These are phyloP conservation scores for Microchrysa polita DNA, from an alignment of 2,888 invertebrate genomes.

Conservation along the genomic window DNA sequence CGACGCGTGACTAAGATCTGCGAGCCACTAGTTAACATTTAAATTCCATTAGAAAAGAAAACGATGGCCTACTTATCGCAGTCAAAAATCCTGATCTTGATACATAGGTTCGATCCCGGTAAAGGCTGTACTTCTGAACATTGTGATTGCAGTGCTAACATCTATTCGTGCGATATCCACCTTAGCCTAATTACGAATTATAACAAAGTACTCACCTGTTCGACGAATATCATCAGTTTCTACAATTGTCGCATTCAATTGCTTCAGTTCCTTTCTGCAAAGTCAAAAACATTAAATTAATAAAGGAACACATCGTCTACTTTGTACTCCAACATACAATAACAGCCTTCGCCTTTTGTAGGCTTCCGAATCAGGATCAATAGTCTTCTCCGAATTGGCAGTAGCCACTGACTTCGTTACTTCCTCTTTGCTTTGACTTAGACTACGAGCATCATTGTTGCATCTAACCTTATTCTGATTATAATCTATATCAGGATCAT, in stretches of 20 bases:
- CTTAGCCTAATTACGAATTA: too few relatives aligned
- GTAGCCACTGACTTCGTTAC: not conserved
- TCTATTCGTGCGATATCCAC: too few relatives aligned
- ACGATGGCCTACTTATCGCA: too few relatives aligned
- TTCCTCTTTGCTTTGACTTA: not conserved
- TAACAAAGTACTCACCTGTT: slow-evolving; percentile 53
- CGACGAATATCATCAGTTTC: slow-evolving; percentile 58
- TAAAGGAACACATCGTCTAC: too few relatives aligned
- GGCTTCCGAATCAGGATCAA: not conserved
- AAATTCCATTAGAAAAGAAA: too few relatives aligned
- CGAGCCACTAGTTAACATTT: too few relatives aligned
- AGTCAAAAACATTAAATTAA: slow-evolving; percentile 18
- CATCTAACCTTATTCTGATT: slow-evolving; percentile 39
- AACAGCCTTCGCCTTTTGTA: slow-evolving; percentile 57
- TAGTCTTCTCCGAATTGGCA: not conserved
- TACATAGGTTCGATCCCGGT: too few relatives aligned
- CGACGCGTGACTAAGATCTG: too few relatives aligned
- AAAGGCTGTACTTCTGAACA: too few relatives aligned
- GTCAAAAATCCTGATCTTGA: too few relatives aligned
- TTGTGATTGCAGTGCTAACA: too few relatives aligned
- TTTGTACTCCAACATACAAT: slow-evolving; percentile 54
- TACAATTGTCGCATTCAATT: slow-evolving; percentile 75
- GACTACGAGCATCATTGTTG: not conserved
- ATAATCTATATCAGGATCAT: slow-evolving; percentile 58
- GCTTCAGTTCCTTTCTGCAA: slow-evolving; percentile 66